phyloP scores from a whole-genome alignment of 2,113 vertebrate species.

The Edolisoma coerulescens region DNA sequence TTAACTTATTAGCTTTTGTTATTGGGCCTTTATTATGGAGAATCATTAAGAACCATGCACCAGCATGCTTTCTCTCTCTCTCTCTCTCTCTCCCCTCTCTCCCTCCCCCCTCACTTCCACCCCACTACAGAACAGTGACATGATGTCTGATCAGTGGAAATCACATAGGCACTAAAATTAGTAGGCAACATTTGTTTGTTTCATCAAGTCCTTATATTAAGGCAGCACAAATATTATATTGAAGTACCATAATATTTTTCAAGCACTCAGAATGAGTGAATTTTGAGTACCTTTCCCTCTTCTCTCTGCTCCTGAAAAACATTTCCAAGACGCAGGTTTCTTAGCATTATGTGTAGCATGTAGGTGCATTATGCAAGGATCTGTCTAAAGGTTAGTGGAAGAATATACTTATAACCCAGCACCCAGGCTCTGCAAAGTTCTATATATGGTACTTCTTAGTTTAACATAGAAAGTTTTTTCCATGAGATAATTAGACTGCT shows the following conservation, averaged over 20 bases:
- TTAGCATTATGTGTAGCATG: background rate
- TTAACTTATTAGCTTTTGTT: background rate
- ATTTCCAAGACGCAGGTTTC: background rate
- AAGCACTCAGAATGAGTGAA: background rate
- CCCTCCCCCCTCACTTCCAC: background rate
- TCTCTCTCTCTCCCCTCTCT: background rate
- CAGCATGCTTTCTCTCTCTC: rapidly evolving
- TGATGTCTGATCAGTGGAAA: background rate
- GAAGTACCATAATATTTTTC: background rate
- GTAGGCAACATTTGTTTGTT: background rate
- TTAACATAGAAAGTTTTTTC: background rate
- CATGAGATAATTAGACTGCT: slow-evolving; percentile 12
- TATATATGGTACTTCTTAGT: background rate
- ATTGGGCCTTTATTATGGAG: background rate
- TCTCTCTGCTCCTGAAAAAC: background rate
- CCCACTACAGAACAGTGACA: background rate
- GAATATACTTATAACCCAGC: background rate
- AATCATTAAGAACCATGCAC: background rate
- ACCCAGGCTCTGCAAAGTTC: background rate
- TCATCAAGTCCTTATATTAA: background rate
- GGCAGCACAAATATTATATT: background rate
- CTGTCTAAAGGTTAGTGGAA: slow-evolving; percentile 7
- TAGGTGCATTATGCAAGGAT: background rate
- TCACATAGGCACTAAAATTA: background rate
- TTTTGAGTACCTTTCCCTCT: background rate